Evolutionary conservation across 2,888 invertebrate genomes (phyloP).

Genomic region (Oxytorus armatus): DNA sequence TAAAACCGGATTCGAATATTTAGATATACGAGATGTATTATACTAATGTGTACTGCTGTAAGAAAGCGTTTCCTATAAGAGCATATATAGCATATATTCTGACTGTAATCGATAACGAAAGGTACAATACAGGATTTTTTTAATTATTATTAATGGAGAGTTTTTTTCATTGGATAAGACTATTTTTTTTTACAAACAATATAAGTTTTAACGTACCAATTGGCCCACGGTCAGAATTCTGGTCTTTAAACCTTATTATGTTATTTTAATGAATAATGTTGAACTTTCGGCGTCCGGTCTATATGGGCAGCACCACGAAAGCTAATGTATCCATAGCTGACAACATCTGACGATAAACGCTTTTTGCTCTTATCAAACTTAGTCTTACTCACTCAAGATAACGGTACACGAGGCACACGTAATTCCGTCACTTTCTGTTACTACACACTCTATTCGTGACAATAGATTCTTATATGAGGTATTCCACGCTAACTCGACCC

Average conservation of each 20-base stretch:
- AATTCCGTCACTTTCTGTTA: background rate
- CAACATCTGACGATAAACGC: constrained; percentile 27
- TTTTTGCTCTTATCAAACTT: constrained; percentile 4
- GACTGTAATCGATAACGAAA: constrained; percentile 23
- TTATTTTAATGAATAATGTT: no score
- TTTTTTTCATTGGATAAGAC: no score
- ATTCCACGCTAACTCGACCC: no score
- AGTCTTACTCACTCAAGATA: constrained; percentile 34
- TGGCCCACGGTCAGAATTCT: no score
- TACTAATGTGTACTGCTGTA: constrained; percentile 20
- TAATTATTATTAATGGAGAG: background rate
- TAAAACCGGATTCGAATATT: constrained; percentile 28
- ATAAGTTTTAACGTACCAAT: no score
- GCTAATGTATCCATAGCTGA: no score
- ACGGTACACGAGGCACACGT: constrained; percentile 12
- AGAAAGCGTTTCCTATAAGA: constrained; percentile 35
- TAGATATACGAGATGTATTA: constrained; percentile 52
- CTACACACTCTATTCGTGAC: background rate
- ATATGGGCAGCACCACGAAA: no score
- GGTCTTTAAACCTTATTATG: no score
- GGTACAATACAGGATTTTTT: constrained; percentile 34
- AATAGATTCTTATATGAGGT: no score
- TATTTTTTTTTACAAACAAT: no score
- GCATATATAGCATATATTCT: constrained; percentile 32
- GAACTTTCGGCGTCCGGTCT: no score